A percentile compares a stretch with the other conserved stretches of the same genome.
phyloP scores from a whole-genome alignment of 2,888 invertebrate species.

The Drosophila anomelani region DNA sequence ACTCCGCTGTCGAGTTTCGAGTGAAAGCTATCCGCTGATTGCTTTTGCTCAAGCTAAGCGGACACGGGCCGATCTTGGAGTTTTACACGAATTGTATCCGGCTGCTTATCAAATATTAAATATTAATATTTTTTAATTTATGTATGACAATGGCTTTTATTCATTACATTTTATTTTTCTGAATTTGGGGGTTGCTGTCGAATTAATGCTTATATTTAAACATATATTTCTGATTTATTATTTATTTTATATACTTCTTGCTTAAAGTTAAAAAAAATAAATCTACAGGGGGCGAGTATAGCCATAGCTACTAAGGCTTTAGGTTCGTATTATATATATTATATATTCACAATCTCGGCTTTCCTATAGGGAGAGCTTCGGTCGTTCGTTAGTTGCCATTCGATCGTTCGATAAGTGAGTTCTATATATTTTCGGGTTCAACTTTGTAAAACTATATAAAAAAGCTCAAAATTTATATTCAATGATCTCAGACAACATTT shows the following conservation, averaged over 20 bases:
- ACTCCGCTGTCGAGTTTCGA: not conserved
- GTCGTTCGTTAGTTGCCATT: not conserved
- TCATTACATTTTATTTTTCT: not conserved
- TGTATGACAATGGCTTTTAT: not conserved
- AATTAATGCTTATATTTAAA: not conserved
- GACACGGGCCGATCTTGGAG: slow-evolving; percentile 2
- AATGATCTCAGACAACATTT: not conserved
- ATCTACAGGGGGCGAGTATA: too few species aligned
- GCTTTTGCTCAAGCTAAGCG: slow-evolving; percentile 20
- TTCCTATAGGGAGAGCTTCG: not conserved
- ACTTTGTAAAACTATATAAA: not conserved
- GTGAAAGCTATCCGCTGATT: slow-evolving; percentile 2
- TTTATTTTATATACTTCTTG: too few species aligned
- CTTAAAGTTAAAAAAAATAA: too few species aligned
- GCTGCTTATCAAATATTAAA: not conserved
- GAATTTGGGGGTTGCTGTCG: not conserved
- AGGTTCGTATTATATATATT: too few species aligned
- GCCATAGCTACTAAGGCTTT: too few species aligned
- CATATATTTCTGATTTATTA: not conserved
- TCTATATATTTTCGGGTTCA: not conserved
- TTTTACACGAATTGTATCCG: not conserved
- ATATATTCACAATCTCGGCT: not conserved
- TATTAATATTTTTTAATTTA: not conserved
- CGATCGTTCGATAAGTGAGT: not conserved
- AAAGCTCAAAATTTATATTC: not conserved